phyloP scores from a whole-genome alignment of 2,797 vertebrate genomes.

The Pangasius sanitwongsei region DNA sequence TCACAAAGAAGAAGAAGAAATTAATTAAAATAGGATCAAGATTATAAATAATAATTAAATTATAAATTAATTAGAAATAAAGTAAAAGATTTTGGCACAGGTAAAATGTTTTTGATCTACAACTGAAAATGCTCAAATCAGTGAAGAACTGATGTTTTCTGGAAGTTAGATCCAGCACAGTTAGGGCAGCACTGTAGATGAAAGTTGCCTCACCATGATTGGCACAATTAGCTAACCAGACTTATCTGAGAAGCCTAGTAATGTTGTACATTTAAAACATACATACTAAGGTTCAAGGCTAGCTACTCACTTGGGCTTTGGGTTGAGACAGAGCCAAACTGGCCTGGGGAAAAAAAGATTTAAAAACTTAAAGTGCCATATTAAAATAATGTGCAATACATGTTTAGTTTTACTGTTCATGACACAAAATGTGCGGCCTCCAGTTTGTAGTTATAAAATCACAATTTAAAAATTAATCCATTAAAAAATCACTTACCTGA shows the following conservation, averaged over 20 bases:
- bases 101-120: background rate
- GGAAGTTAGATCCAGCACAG: background rate
- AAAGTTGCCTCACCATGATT: background rate
- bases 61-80: background rate
- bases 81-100: background rate
- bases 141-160: background rate
- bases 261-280: background rate
- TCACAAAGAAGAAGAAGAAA: background rate
- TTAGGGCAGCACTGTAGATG: no score
- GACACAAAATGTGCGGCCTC: background rate
- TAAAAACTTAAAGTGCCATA: background rate
- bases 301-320: constrained; percentile 19
- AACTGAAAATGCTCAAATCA: background rate
- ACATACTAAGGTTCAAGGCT: background rate
- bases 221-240: background rate
- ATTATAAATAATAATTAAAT: background rate
- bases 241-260: no score
- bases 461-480: background rate
- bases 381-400: background rate
- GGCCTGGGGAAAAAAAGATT: background rate
- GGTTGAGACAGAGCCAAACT: background rate
- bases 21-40: background rate
- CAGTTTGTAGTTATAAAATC: background rate
- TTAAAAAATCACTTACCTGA: constrained; percentile 35
- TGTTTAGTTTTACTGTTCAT: background rate